Evolutionary conservation across 92 coral and sea anemone genomes (phyloP), one percentile per base, ranked within the genome.

Genomic region (Umimayanthus chanpuru): DNA sequence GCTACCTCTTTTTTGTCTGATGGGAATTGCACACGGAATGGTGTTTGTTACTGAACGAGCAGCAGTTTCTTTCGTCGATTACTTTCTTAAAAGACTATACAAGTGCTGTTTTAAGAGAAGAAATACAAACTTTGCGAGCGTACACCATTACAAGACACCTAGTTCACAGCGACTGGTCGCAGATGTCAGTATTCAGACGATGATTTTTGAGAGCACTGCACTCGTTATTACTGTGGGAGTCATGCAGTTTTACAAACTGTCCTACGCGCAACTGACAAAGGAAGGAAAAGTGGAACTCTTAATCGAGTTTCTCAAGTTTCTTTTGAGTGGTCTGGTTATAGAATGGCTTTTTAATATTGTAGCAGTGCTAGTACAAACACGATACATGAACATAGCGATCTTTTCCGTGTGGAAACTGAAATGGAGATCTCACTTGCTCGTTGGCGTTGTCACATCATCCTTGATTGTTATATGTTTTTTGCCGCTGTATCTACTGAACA

Each of bases 121-220:
- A 49, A 15, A 50, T 14, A 38, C 56, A 76, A 20, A 76, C 20
- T 3, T 23, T 12, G 15, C 43, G 40, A 11, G 26, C 39, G 32
- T 21, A 26, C 77, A 73, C 64, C 82, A 29, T 9, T 44, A 55
- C 67, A 82, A 25, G 4, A 56, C 75, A 11, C 79, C 80, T n/a
- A 89, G 92, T 30, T 70, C 85, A 38, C 89, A 85, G 80, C 76
- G 92, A 73, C 89, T 89, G 56, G 58, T 83, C 73, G 89, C 92
- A 56, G 92, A 89, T 77, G 9, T 85, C 29, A 28, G 78, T 40
- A 89, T 89, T 28, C 92, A 89, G 73, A 84, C 80, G n/a, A 86
- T 78, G 89, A 55, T 85, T 28, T 78, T 80, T 65, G 44, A 80
- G 40, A 47, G 81, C 11, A 86, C 81, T 4, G 81, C 92, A 20